Base-by-base conservation (phyloP, 37 sponge, comb jelly and placozoan species). In the Halichondria panicea region DNA sequence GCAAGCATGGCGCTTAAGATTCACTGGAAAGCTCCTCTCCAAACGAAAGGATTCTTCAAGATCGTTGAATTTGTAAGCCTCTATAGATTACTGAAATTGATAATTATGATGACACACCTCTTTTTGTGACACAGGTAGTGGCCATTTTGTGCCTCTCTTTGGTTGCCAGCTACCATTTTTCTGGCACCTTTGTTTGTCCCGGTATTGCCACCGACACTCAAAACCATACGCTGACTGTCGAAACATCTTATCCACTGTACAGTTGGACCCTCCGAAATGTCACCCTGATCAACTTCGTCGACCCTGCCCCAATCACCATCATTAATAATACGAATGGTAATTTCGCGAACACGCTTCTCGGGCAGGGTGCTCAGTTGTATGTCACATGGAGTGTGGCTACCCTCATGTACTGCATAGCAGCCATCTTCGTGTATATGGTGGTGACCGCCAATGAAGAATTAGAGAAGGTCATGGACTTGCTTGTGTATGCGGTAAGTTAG, bases 11-110 rank as follows among this genome's bases (percentile, higher is more conserved):
- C 6, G 4, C 38, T 75, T 67, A 77, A 84, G 59, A 43, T 90
- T 12, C 90, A 90, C 77, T 84, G 85, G 81, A 80, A 65, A 28
- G 90, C 84, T 21, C 76, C 80, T 9, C 59, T 90, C 28, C 90
- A 90, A 65, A 31, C 88, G 8, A 91, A 91, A 37, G 92, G 92
- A 22, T 91, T 91, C 44, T 21, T 91, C 25, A 91, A 83, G 79
- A 77, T 91, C 30, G 42, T 91, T 3, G 84, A 91, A 53, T 55
- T 77, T 43, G 91, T 90, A 31, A 75, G 75, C 55, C 3, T 55
- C 41, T 18, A 15, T 11, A 18, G 11, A 15, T 48, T n/a, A n/a
- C n/a, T n/a, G n/a, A n/a, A n/a, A n/a, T n/a, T n/a, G n/a, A n/a
- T n/a, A n/a, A n/a, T n/a, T n/a, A n/a, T n/a, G n/a, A n/a, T n/a